phyloP scores from a whole-genome alignment of 2,888 invertebrate species.

The Coelinius sp. region DNA sequence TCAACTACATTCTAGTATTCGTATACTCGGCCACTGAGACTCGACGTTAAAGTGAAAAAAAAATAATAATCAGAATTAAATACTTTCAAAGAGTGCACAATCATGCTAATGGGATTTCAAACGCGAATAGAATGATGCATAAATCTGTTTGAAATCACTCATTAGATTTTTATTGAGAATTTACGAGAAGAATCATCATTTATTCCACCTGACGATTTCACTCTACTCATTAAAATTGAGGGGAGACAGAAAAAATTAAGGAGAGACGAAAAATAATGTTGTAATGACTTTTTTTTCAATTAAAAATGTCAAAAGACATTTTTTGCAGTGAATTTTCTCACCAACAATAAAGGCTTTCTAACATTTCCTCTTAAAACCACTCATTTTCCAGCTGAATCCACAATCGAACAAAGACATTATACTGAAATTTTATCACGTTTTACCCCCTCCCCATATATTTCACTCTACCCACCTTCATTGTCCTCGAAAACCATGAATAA shows the following conservation, averaged over 20 bases:
- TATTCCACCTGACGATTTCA: no score
- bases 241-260: no score
- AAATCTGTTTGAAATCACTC: not conserved
- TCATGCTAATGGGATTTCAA: not conserved
- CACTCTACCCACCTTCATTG: not conserved
- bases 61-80: not conserved
- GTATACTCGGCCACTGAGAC: not conserved
- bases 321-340: no score
- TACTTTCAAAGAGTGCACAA: not conserved
- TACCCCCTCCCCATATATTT: not conserved
- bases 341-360: no score
- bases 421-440: not conserved
- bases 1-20: constrained; percentile 11
- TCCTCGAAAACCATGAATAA: not conserved
- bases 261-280: no score
- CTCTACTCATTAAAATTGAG: no score
- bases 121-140: not conserved
- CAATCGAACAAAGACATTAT: not conserved
- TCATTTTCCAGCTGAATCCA: not conserved
- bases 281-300: no score
- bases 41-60: not conserved
- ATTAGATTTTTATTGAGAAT: no score
- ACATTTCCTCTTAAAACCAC: not conserved
- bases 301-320: not conserved
- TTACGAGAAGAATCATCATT: no score